Conservation (phyloP, 2,113 vertebrate genomes). For the Globicephala melas region DNA sequence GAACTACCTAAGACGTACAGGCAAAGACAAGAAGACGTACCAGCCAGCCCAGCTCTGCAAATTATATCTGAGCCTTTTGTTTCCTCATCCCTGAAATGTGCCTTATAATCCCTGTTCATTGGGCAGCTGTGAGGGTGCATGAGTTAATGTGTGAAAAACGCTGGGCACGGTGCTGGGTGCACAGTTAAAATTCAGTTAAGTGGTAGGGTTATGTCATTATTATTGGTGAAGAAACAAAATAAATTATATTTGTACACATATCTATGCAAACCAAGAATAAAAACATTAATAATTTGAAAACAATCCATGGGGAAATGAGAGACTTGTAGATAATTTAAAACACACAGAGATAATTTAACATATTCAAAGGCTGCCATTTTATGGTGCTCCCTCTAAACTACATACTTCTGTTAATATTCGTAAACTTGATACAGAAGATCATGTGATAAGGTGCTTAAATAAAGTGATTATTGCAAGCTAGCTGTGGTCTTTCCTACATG, state of each 20-base stretch:
- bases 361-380: background rate
- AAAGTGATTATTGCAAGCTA: background rate
- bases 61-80: background rate
- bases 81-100: background rate
- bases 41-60: background rate
- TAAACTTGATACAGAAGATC: background rate
- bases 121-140: background rate
- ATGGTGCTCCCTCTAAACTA: background rate
- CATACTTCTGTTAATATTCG: background rate
- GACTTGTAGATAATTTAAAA: background rate
- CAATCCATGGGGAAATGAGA: background rate
- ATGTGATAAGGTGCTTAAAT: background rate
- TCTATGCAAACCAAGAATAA: background rate
- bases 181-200: background rate
- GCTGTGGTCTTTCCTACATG: background rate
- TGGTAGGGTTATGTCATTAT: background rate
- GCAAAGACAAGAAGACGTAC: background rate
- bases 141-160: background rate
- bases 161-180: background rate
- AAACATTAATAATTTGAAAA: constrained; percentile 2
- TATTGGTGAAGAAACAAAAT: background rate
- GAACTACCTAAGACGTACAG: background rate
- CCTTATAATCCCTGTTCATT: background rate
- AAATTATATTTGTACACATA: background rate
- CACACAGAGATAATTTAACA: background rate